Percentiles rank a stretch among this genome's conserved stretches.
These are phyloP conservation scores for Alouatta palliata DNA, from an alignment of 2,113 vertebrate species.

Conservation along the genomic window DNA sequence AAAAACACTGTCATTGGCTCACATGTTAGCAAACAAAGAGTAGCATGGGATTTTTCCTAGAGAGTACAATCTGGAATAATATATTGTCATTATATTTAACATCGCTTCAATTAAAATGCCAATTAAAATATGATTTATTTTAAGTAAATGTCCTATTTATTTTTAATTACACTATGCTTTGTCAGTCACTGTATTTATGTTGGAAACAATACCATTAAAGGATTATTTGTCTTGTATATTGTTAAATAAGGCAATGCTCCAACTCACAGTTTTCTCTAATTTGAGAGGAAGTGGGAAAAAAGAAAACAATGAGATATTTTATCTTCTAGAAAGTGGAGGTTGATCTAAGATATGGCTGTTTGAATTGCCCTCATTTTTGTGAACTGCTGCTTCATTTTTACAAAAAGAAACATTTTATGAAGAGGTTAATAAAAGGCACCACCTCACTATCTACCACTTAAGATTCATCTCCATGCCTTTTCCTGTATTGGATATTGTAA, in stretches of 20 bases:
- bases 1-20: neutral
- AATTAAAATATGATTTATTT: conserved; percentile 77
- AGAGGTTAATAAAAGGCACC: neutral
- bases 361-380: conserved; percentile 24
- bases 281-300: conserved; percentile 30
- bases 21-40: neutral
- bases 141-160: conserved; percentile 62
- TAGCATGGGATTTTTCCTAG: neutral
- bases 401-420: conserved; percentile 32
- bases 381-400: conserved; percentile 18
- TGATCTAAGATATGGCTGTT: neutral
- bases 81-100: conserved; percentile 57
- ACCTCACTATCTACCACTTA: neutral
- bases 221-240: conserved; percentile 47
- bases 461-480: neutral
- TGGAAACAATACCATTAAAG: conserved; percentile 54
- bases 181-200: conserved; percentile 48
- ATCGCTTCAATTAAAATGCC: conserved; percentile 69
- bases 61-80: conserved; percentile 19
- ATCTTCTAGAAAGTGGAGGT: neutral
- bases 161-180: conserved; percentile 69
- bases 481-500: neutral
- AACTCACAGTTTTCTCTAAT: conserved; percentile 30
- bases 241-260: conserved; percentile 52
- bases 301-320: conserved; percentile 4